These are phyloP conservation scores for Ceratitis capitata DNA, from an alignment of 1,140 invertebrate genomes.

Conservation along the genomic window DNA sequence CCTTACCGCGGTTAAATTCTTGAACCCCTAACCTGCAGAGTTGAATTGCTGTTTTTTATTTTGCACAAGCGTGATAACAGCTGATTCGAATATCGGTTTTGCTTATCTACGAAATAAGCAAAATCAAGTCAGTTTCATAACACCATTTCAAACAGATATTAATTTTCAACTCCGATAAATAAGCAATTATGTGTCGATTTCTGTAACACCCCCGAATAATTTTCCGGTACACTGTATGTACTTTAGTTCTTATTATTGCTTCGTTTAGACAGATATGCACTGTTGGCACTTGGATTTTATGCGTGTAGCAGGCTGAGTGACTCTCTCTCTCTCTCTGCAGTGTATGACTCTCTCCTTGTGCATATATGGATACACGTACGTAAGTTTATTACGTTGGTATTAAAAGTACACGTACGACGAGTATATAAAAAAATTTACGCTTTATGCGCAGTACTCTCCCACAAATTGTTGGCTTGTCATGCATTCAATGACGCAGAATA, in stretches of 20 bases:
- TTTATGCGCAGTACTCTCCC: conserved; percentile 7
- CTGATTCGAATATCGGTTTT: too few species aligned
- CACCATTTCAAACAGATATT: too few species aligned
- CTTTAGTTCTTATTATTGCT: background rate
- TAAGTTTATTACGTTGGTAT: background rate
- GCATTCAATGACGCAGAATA: background rate
- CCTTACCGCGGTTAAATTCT: too few species aligned
- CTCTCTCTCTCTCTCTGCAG: too few species aligned
- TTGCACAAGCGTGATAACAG: too few species aligned
- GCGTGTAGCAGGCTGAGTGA: background rate
- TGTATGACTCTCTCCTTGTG: background rate
- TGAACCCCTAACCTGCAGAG: too few species aligned
- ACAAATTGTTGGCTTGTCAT: background rate
- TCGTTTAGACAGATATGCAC: background rate
- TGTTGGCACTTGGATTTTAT: background rate
- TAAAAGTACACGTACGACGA: background rate
- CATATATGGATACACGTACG: background rate
- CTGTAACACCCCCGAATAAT: too few species aligned
- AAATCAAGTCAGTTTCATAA: too few species aligned
- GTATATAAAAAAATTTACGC: background rate
- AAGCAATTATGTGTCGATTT: too few species aligned
- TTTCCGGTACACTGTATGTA: background rate
- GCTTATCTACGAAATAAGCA: too few species aligned
- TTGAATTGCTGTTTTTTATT: too few species aligned
- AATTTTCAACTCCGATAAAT: too few species aligned